Percentiles rank a stretch among this genome's conserved stretches.
phyloP scores from a whole-genome alignment of 2,888 invertebrate species.

The Operophtera brumata region DNA sequence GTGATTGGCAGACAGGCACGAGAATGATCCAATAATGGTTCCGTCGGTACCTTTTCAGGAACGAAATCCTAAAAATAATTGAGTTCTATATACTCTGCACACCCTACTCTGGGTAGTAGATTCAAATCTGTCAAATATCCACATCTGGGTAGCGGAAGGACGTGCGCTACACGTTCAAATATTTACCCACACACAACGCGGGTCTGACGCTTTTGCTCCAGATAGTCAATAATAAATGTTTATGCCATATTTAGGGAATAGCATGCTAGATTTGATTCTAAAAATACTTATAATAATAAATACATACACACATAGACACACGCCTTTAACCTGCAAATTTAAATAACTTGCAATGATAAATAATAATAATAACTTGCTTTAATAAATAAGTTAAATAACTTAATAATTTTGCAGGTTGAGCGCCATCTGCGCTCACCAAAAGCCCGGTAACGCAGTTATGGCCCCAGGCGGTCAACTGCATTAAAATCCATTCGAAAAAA shows the following conservation, averaged over 20 bases:
- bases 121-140: conserved; percentile 34
- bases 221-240: conserved; percentile 68
- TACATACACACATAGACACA: neutral
- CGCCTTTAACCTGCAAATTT: neutral
- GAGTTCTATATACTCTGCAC: neutral
- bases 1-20: no score
- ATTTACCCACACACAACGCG: conserved; percentile 63
- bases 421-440: no score
- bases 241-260: neutral
- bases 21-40: no score
- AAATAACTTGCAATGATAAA: neutral
- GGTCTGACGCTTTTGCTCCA: conserved; percentile 69
- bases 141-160: conserved; percentile 44
- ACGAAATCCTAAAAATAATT: neutral
- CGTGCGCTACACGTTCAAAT: conserved; percentile 57
- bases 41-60: neutral
- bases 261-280: neutral
- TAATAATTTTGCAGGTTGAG: no score
- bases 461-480: no score
- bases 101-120: neutral
- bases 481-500: no score
- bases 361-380: neutral
- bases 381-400: no score
- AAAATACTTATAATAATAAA: neutral
- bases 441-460: no score